Base-by-base conservation (phyloP, 2,797 vertebrate species). In the Pampus argenteus region DNA sequence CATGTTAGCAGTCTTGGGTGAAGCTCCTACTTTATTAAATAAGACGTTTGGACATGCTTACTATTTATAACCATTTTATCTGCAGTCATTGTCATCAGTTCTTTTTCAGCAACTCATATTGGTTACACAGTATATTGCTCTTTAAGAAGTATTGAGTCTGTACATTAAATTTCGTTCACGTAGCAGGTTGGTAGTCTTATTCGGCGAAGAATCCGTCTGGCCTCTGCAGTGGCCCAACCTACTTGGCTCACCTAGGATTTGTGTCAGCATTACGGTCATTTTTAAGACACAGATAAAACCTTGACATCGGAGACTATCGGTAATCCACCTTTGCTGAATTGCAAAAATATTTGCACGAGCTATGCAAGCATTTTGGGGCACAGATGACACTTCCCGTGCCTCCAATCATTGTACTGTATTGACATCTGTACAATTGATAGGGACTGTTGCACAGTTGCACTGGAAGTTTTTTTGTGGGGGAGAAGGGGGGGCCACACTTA, bases 271-370 rank as follows among this genome's bases (percentile, higher is more conserved):
- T 76, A 80, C 67, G 81, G 82, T 87, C 79, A 64, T 81, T 67
- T 84, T 76, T 68, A 74, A 85, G 86, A 70, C 66, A 69, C 73
- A 68, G 54, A 85, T 83, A 72, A 86, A 82, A 26, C 73, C 63
- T 55, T 68, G 65, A 74, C 54, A 82, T 77, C 58, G 70, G 81
- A 90, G 69, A 79, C 66, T 61, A 74, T 83, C 79, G 62, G 70
- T 76, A 71, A 84, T 82, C 54, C 62, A 83, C 79, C 69, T 85
- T 85, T 89, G 89, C 89, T 89, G 90, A 90, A 50, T 86, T 89
- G 86, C 85, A 86, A 65, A 72, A 88, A 75, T 66, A 63, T 84
- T 78, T 72, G 71, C 67, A 60, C 40, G 20, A 71, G 71, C 82
- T 83, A 58, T 78, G 79, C 73, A 74, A 86, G 82, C 76, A 71